Conservation (phyloP, 2,888 invertebrate genomes). For the Listrodromus nycthemerus region DNA sequence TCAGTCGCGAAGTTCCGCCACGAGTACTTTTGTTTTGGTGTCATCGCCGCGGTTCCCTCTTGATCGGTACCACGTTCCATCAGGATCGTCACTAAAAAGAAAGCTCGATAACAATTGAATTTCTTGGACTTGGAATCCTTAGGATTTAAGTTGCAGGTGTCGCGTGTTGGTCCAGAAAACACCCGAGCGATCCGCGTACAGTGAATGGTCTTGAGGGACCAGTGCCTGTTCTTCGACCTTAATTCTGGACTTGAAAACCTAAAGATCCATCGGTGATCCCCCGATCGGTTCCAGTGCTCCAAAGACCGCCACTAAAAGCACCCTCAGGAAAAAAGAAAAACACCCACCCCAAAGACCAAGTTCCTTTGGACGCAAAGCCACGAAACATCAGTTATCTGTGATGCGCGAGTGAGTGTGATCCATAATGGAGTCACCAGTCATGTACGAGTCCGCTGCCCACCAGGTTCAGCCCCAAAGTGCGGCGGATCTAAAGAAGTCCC, state of each 20-base stretch:
- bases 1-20: slow-evolving; percentile 10
- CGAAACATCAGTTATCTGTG: slow-evolving; percentile 70
- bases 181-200: neutral
- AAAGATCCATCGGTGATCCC: neutral
- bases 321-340: neutral
- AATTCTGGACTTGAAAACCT: neutral
- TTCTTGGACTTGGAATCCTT: neutral
- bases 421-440: slow-evolving; percentile 93
- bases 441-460: slow-evolving; percentile 91
- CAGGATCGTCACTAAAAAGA: neutral
- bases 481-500: slow-evolving; percentile 88
- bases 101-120: neutral
- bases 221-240: neutral
- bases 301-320: neutral
- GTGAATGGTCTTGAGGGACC: neutral
- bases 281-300: neutral
- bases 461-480: slow-evolving; percentile 84
- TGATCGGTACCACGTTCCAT: neutral
- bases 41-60: slow-evolving; percentile 5
- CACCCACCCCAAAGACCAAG: neutral
- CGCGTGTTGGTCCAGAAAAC: neutral
- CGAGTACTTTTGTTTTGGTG: slow-evolving; percentile 19
- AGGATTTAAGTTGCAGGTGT: neutral
- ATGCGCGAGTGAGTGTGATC: slow-evolving; percentile 78
- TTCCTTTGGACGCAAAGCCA: neutral